Base-by-base conservation (phyloP, 2,113 vertebrate species). In the Microcebus lehilahytsara region DNA sequence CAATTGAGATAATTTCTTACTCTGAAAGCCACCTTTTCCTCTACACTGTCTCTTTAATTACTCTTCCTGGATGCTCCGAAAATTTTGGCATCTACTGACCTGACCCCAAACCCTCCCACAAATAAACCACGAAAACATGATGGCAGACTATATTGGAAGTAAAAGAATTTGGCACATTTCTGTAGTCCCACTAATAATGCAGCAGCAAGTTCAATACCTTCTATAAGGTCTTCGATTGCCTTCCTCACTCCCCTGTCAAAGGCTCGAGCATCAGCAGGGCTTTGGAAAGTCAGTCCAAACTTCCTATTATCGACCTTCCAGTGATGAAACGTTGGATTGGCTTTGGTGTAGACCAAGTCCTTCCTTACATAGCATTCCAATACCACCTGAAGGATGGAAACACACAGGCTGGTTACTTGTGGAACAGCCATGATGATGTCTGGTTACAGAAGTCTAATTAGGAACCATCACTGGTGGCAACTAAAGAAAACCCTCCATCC, bases 311-410 rank as follows among this genome's bases (percentile, higher is more conserved):
- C 99, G 66, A 99, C 99, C 98, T 99, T 99, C 99, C 99, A 99
- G 64, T 99, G 99, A 98, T 99, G 99, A 98, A 99, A 99, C 12
- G 99, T 99, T 93, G 99, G 99, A n/a, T 99, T 99, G n/a, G 99
- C 99, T 98, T 99, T 99, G 32, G 99, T 99, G 98, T 99, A 99
- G 74, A 99, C 99, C 97, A 99, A 98, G 98, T 99, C 99, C 98
- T 99, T 99, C 98, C 99, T 99, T 97, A 99, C 98, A 66, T 99
- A 99, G 98, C 99, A 99, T 96, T 99, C 99, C 98, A 99, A 98
- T 91, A 99, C 99, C 98, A 99, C 99, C 99, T 99, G 98, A 89
- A 93, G 77, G 98, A 93, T 96, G 0, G 9, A 94, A 98, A 95
- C 89, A 98, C 94, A 97, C 85, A 74, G 97, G 91, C 87, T 91